Evolutionary conservation across 2,888 invertebrate genomes (phyloP).

Genomic region (Cactoblastis cactorum): DNA sequence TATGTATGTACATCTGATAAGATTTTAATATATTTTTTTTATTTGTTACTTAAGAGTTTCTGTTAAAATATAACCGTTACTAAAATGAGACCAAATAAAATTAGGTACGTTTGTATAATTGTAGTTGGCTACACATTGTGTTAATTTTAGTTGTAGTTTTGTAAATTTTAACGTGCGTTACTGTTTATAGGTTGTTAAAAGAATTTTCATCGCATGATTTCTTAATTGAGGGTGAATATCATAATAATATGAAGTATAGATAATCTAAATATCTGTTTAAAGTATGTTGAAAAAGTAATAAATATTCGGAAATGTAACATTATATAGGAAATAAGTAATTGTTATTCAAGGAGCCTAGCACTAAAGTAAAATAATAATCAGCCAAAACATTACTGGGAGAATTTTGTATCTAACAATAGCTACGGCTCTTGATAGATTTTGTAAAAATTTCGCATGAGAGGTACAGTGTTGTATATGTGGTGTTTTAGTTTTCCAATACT

Average conservation of each 20-base stretch:
- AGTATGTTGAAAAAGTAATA: conserved; percentile 1
- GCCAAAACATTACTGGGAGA: conserved; percentile 7
- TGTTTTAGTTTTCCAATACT: neutral
- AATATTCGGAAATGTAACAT: conserved; percentile 5
- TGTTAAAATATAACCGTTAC: conserved; percentile 65
- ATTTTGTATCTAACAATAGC: neutral
- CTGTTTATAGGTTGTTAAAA: conserved; percentile 52
- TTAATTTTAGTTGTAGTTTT: conserved; percentile 66
- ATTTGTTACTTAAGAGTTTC: conserved; percentile 37
- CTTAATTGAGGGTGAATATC: neutral
- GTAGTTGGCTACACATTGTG: conserved; percentile 55
- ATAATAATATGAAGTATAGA: conserved; percentile 2
- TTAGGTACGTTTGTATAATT: conserved; percentile 66
- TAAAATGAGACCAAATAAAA: conserved; percentile 78
- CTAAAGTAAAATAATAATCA: neutral
- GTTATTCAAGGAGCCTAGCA: neutral
- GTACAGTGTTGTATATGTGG: conserved; percentile 7
- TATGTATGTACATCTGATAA: conserved; percentile 27
- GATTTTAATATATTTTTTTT: conserved; percentile 30
- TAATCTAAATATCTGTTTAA: neutral
- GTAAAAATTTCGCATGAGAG: conserved; percentile 1
- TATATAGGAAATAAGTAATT: conserved; percentile 1
- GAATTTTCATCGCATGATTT: conserved; percentile 34
- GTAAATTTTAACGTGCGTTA: conserved; percentile 70
- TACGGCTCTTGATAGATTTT: conserved; percentile 5